Conservation (phyloP, 2,888 invertebrate genomes). For the Cheilosia soror region DNA sequence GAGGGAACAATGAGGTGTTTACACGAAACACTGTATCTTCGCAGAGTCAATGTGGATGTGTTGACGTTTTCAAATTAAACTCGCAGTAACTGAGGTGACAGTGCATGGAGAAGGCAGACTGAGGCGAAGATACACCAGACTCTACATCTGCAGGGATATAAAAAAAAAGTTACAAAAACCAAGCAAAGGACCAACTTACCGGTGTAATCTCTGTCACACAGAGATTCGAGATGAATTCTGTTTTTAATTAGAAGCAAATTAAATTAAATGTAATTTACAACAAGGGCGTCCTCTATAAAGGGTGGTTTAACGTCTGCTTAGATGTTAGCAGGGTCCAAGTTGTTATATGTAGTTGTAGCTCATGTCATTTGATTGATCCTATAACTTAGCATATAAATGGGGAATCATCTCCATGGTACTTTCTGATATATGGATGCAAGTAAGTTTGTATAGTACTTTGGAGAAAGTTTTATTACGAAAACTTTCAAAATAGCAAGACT, state of each 20-base stretch:
- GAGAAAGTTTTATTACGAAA: too few relatives aligned
- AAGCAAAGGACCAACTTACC: constrained; percentile 39
- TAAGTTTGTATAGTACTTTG: too few relatives aligned
- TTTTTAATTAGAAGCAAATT: constrained; percentile 68
- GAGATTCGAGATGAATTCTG: constrained; percentile 35
- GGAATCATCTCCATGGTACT: too few relatives aligned
- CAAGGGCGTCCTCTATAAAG: background rate
- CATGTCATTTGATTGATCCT: constrained; percentile 15
- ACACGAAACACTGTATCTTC: constrained; percentile 55
- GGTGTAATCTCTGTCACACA: constrained; percentile 30
- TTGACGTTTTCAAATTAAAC: constrained; percentile 63
- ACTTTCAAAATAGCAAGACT: too few relatives aligned
- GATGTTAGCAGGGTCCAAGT: constrained; percentile 12
- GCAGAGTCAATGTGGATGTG: constrained; percentile 39
- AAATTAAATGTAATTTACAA: constrained; percentile 48
- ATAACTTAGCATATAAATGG: background rate
- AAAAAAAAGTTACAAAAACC: background rate
- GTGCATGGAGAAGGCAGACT: constrained; percentile 8
- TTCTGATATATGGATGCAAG: too few relatives aligned
- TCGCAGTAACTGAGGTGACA: constrained; percentile 34
- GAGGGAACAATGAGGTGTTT: constrained; percentile 46
- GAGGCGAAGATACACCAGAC: background rate
- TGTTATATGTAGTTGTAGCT: background rate
- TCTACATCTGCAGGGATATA: background rate
- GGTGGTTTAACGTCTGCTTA: background rate